Conservation (phyloP, 2,113 vertebrate genomes). For the Meles meles region DNA sequence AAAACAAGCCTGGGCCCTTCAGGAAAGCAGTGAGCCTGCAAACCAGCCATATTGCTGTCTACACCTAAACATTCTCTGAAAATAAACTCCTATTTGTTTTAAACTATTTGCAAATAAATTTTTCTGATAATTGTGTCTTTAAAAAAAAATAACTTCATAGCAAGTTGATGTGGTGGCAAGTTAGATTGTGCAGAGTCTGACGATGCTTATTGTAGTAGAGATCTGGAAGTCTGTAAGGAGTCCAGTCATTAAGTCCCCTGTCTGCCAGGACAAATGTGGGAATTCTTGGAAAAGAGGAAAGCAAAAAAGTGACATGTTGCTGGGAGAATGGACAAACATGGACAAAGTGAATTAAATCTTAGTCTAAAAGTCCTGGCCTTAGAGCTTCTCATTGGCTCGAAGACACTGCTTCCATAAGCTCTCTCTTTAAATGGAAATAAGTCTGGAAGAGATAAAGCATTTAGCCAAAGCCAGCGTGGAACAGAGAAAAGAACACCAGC, state of each 20-base stretch:
- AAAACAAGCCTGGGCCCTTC: not conserved
- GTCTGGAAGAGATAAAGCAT: not conserved
- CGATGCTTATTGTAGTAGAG: rapidly evolving
- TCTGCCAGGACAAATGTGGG: not conserved
- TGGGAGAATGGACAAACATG: not conserved
- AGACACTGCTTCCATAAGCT: not conserved
- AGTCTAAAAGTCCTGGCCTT: not conserved
- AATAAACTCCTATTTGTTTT: not conserved
- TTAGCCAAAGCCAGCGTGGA: not conserved
- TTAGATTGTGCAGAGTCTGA: not conserved
- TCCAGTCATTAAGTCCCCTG: not conserved
- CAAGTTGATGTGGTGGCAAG: not conserved
- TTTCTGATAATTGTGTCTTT: not conserved
- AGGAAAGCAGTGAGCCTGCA: not conserved
- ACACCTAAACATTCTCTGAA: not conserved
- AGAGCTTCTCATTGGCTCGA: not conserved
- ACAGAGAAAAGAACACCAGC: not conserved
- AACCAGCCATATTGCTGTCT: not conserved
- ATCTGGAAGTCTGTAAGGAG: not conserved
- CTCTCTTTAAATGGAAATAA: not conserved
- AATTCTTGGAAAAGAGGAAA: not conserved
- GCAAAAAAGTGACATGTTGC: not conserved
- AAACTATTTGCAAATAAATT: not conserved
- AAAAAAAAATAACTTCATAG: not conserved
- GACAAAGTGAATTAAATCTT: not conserved